Base-by-base conservation (phyloP, 2,888 invertebrate genomes). In the Crocallis elinguaria region DNA sequence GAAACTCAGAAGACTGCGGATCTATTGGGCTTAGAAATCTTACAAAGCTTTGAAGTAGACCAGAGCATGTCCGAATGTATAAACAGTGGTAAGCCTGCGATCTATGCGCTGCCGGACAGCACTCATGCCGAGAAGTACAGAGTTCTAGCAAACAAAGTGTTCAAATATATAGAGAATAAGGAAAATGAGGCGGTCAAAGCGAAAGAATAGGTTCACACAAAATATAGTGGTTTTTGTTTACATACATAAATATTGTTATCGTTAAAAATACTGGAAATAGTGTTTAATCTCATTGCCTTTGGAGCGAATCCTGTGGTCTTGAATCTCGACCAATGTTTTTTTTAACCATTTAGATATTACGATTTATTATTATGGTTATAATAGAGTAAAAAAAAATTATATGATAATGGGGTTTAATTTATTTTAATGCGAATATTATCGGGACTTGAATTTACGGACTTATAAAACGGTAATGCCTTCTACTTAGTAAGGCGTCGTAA, bases 71-170 rank as follows among this genome's bases (percentile, higher is more conserved):
- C 94, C 0, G 91, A 93, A 62, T 92, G 94, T 49, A 93, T 94
- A 51, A 97, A 97, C 77, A 92, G 86, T 42, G 97, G 97, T 1
- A 93, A 93, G 60, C 97, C 97, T 0, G 92, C 96, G 1, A 94
- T 96, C 45, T 86, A 96, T 39, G 92, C 94, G 0, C 79, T 94
- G 8, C 94, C 95, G 0, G 89, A 94, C 37, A 93, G 92, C 62
- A 67, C 71, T 56, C 91, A 92, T 58, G 88, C 92, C 0, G 88
- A 89, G 55, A 89, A 91, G 44, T 92, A 92, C 36, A 79, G 88
- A 36, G 80, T 77, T 1, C 67, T 92, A 48, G 92, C 92, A 0
- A 90, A 86, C 46, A 90, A 78, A 79, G 82, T 92, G 56, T 92
- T 83, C 58, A 86, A 89, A 64, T 88, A 88, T 60, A 77, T 92